These are phyloP conservation scores for Harpagoxenus sublaevis DNA, from an alignment of 2,888 invertebrate genomes.

Conservation along the genomic window DNA sequence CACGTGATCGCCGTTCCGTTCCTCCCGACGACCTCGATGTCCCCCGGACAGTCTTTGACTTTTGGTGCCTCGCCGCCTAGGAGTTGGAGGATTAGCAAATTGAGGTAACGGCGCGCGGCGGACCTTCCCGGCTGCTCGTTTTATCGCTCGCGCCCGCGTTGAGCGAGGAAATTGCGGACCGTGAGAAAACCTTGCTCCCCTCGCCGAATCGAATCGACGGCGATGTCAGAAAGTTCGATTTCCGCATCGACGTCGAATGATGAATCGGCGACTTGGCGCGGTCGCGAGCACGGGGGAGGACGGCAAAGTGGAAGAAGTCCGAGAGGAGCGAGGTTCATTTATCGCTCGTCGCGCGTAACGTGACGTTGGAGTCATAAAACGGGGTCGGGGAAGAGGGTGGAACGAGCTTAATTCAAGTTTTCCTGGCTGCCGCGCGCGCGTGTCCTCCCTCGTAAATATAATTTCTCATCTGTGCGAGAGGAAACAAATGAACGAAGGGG, in stretches of 20 bases:
- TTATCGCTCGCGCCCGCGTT: neutral
- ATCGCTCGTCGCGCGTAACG: neutral
- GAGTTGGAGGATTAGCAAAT: conserved; percentile 57
- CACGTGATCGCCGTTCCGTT: conserved; percentile 85
- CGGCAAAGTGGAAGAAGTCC: neutral
- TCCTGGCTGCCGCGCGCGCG: conserved; percentile 1
- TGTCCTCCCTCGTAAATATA: conserved; percentile 4
- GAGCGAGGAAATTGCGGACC: conserved; percentile 38
- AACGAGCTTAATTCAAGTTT: conserved; percentile 15
- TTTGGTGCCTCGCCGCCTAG: conserved; percentile 86
- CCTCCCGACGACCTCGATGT: conserved; percentile 83
- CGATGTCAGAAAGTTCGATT: conserved; percentile 48
- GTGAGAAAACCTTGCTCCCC: neutral
- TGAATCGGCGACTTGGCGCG: conserved; percentile 24
- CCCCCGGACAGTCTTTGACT: conserved; percentile 86
- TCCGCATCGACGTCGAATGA: conserved; percentile 45
- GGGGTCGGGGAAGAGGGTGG: neutral
- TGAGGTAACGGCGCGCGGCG: conserved; percentile 15
- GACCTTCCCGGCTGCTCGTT: neutral
- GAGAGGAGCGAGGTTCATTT: conserved; percentile 1
- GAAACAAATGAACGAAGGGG: neutral
- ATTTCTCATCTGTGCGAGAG: conserved; percentile 14
- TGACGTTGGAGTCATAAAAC: conserved; percentile 1
- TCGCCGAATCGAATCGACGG: conserved; percentile 16
- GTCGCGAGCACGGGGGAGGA: neutral